Evolutionary conservation across 2,888 invertebrate species (phyloP).

Genomic region (Trichopoda pennipes): DNA sequence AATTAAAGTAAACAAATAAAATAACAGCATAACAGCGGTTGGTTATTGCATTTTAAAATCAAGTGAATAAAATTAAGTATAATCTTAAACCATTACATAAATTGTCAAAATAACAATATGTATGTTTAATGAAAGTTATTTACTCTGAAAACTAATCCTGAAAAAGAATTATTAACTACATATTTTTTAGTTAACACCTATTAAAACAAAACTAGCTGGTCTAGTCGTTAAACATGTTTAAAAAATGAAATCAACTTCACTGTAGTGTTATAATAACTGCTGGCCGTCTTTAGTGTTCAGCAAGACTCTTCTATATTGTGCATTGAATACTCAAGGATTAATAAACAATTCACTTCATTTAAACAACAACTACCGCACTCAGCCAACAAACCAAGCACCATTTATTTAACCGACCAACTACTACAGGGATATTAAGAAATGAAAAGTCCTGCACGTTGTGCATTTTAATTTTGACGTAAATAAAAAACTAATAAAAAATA

Average conservation of each 20-base stretch:
- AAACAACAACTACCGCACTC: conserved; percentile 32
- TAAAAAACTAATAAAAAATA: conserved; percentile 20
- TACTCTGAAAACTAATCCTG: conserved; percentile 5
- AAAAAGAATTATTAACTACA: background rate
- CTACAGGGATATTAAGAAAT: conserved; percentile 38
- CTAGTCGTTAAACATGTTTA: conserved; percentile 35
- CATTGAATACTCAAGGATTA: conserved; percentile 46
- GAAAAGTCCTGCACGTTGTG: conserved; percentile 41
- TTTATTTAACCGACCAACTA: background rate
- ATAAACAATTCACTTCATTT: conserved; percentile 64
- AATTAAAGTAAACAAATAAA: background rate
- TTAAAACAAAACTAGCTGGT: conserved; percentile 48
- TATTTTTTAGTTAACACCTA: background rate
- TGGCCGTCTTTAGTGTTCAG: conserved; percentile 24
- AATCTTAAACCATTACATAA: background rate
- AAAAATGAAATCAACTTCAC: conserved; percentile 13
- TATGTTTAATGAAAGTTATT: background rate
- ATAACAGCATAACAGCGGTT: conserved; percentile 3
- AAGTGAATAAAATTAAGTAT: background rate
- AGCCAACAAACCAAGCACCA: conserved; percentile 19
- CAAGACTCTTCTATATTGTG: conserved; percentile 30
- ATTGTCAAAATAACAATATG: background rate
- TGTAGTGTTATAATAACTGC: conserved; percentile 5
- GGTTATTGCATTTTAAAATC: conserved; percentile 16
- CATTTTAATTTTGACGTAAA: conserved; percentile 55